Percentiles rank a stretch among this genome's conserved stretches.
phyloP scores from a whole-genome alignment of 2,797 vertebrate genomes.

The Enteromius argenteus region DNA sequence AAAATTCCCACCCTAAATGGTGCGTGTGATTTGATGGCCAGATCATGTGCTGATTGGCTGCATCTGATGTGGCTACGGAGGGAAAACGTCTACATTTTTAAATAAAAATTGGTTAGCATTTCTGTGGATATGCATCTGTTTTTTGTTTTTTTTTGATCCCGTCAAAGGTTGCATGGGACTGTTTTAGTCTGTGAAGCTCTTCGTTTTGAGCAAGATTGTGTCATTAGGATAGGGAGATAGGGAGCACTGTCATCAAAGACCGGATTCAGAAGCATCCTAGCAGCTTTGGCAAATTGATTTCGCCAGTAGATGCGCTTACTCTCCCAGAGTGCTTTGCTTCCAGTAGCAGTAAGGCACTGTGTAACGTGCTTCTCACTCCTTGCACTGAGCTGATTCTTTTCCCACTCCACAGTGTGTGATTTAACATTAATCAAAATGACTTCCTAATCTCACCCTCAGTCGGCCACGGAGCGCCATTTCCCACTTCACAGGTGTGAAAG shows the following conservation, averaged over 20 bases:
- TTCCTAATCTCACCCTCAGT: conserved; percentile 30
- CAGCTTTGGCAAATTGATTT: conserved; percentile 29
- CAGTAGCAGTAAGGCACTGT: background rate
- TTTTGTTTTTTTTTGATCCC: conserved; percentile 18
- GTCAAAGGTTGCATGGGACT: background rate
- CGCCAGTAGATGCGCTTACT: background rate
- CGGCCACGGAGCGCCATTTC: background rate
- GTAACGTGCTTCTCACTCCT: conserved; percentile 14
- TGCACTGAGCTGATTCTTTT: conserved; percentile 15
- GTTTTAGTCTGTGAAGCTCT: background rate
- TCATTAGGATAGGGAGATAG: conserved; percentile 12
- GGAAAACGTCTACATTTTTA: background rate
- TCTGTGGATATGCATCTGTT: background rate
- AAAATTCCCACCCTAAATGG: background rate
- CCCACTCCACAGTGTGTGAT: conserved; percentile 24
- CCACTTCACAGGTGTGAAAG: conserved; percentile 36
- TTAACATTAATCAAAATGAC: conserved; percentile 52
- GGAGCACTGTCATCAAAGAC: conserved; percentile 23
- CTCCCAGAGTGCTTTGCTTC: conserved; percentile 17
- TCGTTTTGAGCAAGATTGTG: background rate
- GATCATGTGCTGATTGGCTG: conserved; percentile 47
- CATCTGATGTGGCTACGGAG: conserved; percentile 24
- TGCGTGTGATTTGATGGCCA: background rate
- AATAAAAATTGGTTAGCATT: background rate
- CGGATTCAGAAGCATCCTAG: conserved; percentile 16